Evolutionary conservation across 2,113 vertebrate species (phyloP), one percentile per base, ranked within the genome.

Genomic region (Rana temporaria): DNA sequence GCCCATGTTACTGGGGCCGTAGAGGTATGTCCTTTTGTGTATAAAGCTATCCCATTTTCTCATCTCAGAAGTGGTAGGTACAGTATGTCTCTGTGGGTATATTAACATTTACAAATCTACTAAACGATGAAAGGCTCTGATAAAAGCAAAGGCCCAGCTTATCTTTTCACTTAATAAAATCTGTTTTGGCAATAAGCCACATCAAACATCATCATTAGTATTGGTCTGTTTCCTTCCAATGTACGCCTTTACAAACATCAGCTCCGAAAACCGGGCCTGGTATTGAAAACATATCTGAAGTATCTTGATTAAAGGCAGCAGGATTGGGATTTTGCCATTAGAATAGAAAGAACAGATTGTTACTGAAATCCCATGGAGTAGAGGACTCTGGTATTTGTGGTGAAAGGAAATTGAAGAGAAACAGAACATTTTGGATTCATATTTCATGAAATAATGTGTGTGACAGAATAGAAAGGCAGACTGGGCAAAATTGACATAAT

Each of bases 381-480:
- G 85, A 87, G 85, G 87, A 92, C 88, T 85, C 85, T 88, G 88
- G 87, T 90, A 93, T 92, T 92, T 93, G 90, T 92, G 91, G 90
- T 93, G 92, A 93, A 95, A 95, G 91, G 91, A 95, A 95, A 96
- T 94, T 94, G 94, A 95, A 94, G 93, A 96, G 92, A 94, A 95
- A 92, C 92, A 91, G 93, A 94, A 93, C 92, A 91, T 90, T 48
- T 93, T 88, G 87, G 95, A 91, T 90, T 95, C 93, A 88, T 90
- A 93, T 96, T 96, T 96, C 93, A 92, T 92, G 91, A 95, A 96
- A 94, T 95, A 95, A 95, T 94, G 93, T 90, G 88, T 94, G 91
- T 93, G 92, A 93, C 93, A 94, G 92, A 92, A 94, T 89, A 92
- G 89, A 88, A 90, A 92, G 90, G 90, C 90, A 92, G 89, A 90